Conservation (phyloP, 35 echinoderm and acorn worm species). For the Anneissia japonica region DNA sequence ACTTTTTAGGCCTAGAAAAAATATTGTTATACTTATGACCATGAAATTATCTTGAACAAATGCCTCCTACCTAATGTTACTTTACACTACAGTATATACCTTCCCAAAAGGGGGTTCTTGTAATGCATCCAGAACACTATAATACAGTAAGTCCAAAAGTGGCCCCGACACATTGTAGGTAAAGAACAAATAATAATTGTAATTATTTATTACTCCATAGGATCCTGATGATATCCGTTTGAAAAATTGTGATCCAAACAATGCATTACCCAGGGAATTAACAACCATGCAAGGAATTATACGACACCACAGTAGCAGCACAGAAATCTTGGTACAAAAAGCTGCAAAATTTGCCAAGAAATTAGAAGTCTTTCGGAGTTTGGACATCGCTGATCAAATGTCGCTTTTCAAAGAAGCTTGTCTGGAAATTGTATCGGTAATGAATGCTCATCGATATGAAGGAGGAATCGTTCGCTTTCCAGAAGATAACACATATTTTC, state of each 20-base stretch:
- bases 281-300: conserved; percentile 28
- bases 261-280: conserved; percentile 37
- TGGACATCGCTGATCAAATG: conserved; percentile 36
- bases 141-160: too few species aligned
- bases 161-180: too few species aligned
- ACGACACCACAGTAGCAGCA: conserved; percentile 17
- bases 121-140: too few species aligned
- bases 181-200: too few species aligned
- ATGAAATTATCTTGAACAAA: too few species aligned
- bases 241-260: neutral
- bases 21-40: too few species aligned
- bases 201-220: neutral
- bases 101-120: too few species aligned
- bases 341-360: conserved; percentile 52
- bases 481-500: conserved; percentile 49
- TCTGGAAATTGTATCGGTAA: conserved; percentile 20
- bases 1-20: too few species aligned
- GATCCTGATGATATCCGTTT: neutral
- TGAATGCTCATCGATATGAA: conserved; percentile 15
- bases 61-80: too few species aligned
- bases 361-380: conserved; percentile 10
- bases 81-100: too few species aligned
- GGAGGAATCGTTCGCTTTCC: conserved; percentile 34
- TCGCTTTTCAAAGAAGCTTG: conserved; percentile 43
- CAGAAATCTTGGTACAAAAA: conserved; percentile 54